Evolutionary conservation across 1,140 invertebrate species (phyloP).

Genomic region (Drosophila nigrodunni): DNA sequence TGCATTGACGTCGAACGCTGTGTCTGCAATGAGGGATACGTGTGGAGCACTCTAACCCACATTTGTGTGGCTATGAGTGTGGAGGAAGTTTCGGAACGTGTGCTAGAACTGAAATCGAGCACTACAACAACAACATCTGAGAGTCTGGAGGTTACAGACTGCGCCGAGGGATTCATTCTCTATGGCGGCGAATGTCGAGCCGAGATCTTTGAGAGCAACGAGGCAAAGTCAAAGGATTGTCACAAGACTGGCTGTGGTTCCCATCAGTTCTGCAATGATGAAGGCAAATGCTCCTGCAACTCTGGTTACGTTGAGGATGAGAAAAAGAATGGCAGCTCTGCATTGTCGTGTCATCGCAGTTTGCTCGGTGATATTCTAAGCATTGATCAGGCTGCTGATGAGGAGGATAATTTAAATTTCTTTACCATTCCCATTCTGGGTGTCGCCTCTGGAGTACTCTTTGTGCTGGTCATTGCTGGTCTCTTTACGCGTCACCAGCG

Average conservation of each 20-base stretch:
- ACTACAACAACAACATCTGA: slow-evolving; percentile 8
- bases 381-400: slow-evolving; percentile 61
- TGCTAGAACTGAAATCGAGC: not conserved
- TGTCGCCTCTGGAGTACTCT: slow-evolving; percentile 48
- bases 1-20: slow-evolving; percentile 63
- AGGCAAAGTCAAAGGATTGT: slow-evolving; percentile 37
- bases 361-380: slow-evolving; percentile 52
- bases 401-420: slow-evolving; percentile 57
- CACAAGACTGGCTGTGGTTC: slow-evolving; percentile 47
- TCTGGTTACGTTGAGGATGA: slow-evolving; percentile 51
- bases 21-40: slow-evolving; percentile 50
- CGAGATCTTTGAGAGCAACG: slow-evolving; percentile 66
- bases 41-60: slow-evolving; percentile 41
- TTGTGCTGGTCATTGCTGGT: slow-evolving; percentile 56
- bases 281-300: slow-evolving; percentile 49
- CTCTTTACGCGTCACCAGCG: slow-evolving; percentile 27
- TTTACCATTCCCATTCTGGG: slow-evolving; percentile 67
- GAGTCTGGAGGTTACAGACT: slow-evolving; percentile 20
- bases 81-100: slow-evolving; percentile 23
- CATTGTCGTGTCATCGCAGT: slow-evolving; percentile 47
- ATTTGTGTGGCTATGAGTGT: slow-evolving; percentile 22
- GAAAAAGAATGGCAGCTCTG: not conserved
- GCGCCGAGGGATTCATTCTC: slow-evolving; percentile 46
- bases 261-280: slow-evolving; percentile 50
- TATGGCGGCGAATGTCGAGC: slow-evolving; percentile 65